Evolutionary conservation across 2,888 invertebrate genomes (phyloP).

Genomic region (Dryococelus australis): DNA sequence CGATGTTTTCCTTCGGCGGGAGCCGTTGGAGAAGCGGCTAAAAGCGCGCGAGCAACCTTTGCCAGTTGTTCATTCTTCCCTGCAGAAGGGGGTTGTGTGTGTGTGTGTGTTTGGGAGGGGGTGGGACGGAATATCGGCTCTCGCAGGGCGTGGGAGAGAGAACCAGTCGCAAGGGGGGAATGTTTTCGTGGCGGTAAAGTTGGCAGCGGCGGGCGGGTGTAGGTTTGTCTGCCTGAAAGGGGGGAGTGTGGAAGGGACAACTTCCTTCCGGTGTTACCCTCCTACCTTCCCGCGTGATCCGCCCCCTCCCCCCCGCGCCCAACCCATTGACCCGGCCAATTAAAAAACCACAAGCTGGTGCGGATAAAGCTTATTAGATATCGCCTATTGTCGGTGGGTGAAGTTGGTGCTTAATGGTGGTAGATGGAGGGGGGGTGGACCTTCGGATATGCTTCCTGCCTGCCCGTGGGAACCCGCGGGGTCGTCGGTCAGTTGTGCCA

Average conservation of each 20-base stretch:
- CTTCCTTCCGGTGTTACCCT: slow-evolving; percentile 16
- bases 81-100: not conserved
- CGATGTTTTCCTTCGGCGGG: not conserved
- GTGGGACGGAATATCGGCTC: not conserved
- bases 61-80: not conserved
- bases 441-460: slow-evolving; percentile 7
- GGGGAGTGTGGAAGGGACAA: not conserved
- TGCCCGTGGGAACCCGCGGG: not conserved
- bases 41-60: not conserved
- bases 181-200: not conserved
- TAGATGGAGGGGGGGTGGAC: not conserved
- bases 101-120: not conserved
- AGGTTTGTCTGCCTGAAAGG: no score
- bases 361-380: slow-evolving; percentile 16
- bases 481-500: not conserved
- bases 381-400: not conserved
- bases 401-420: not conserved
- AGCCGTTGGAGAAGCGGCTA: not conserved
- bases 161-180: not conserved
- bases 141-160: not conserved
- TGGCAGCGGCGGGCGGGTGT: not conserved
- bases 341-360: slow-evolving; percentile 16
- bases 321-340: not conserved
- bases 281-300: not conserved
- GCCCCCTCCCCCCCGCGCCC: not conserved